Evolutionary conservation across 2,113 vertebrate genomes (phyloP).

Genomic region (Mellivora capensis): DNA sequence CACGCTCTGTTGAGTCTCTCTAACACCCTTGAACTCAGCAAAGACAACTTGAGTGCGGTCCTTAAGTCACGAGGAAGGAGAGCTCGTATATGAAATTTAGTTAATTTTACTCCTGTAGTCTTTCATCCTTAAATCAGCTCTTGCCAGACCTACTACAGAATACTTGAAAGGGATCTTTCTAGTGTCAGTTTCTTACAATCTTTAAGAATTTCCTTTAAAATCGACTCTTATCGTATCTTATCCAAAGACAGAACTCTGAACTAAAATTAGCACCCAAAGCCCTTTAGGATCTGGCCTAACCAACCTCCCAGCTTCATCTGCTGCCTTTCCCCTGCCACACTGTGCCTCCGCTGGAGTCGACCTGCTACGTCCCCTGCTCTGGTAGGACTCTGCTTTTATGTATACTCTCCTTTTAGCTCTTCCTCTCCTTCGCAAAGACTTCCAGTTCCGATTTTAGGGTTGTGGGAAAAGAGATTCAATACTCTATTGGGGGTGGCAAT

Average conservation of each 20-base stretch:
- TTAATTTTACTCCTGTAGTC: neutral
- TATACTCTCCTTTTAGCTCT: neutral
- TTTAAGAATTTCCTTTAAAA: slow-evolving; percentile 1
- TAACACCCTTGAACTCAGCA: neutral
- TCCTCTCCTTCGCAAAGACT: neutral
- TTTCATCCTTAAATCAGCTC: neutral
- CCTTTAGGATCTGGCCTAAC: neutral
- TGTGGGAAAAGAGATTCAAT: neutral
- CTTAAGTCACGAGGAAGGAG: neutral
- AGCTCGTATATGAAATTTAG: neutral
- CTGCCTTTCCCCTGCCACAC: neutral
- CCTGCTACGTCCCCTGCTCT: neutral
- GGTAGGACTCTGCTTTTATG: neutral
- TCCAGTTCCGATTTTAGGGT: neutral
- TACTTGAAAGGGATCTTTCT: neutral
- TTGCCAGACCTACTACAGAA: neutral
- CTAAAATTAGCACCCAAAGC: neutral
- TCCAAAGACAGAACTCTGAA: neutral
- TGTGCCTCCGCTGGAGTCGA: neutral
- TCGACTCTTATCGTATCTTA: neutral
- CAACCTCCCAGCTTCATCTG: neutral
- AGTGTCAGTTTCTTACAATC: neutral
- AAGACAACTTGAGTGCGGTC: neutral
- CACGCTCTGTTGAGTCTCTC: neutral
- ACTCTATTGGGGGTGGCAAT: neutral